Percentiles rank a stretch among this genome's conserved stretches.
Evolutionary conservation across 1,140 invertebrate species (phyloP).

Genomic region (Cydia splendana): DNA sequence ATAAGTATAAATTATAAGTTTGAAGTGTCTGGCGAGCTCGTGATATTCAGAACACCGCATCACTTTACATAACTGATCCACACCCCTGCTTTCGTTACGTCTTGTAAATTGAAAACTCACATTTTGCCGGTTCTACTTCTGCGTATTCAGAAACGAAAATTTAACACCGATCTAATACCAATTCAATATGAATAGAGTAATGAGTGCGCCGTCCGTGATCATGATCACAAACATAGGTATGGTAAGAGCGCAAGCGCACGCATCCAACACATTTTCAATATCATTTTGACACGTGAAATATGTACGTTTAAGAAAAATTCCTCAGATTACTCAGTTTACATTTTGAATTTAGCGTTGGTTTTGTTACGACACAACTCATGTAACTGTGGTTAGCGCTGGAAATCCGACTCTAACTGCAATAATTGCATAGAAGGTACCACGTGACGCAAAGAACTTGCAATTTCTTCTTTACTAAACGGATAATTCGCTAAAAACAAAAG

Average conservation of each 20-base stretch:
- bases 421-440: constrained; percentile 11
- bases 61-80: background rate
- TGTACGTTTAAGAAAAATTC: background rate
- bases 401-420: constrained; percentile 5
- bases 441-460: background rate
- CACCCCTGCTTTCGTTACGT: background rate
- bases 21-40: background rate
- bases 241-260: background rate
- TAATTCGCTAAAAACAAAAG: too few species aligned
- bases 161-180: background rate
- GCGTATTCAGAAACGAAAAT: background rate
- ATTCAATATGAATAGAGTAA: background rate
- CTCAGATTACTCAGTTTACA: background rate
- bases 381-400: constrained; percentile 20
- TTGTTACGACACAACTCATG: constrained; percentile 13
- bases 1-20: background rate
- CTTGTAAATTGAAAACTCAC: constrained; percentile 2
- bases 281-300: background rate
- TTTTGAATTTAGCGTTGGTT: background rate
- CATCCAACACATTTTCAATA: background rate
- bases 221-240: background rate
- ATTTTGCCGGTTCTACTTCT: background rate
- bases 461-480: background rate
- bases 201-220: background rate
- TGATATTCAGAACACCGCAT: background rate